Conservation (phyloP, 2,113 vertebrate species). For the Daboia siamensis region DNA sequence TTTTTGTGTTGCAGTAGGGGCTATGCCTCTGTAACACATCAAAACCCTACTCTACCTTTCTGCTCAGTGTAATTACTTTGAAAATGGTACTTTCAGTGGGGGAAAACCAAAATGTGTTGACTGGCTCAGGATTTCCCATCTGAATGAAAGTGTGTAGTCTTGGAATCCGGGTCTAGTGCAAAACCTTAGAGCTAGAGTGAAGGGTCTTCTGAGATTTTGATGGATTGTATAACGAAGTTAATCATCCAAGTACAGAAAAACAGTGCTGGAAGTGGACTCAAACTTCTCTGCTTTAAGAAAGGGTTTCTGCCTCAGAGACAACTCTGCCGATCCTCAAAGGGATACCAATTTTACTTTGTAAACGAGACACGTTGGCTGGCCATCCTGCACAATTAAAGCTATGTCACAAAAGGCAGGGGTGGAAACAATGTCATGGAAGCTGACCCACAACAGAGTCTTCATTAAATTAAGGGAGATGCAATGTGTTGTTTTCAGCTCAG, state of each 20-base stretch:
- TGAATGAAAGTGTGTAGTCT: background rate
- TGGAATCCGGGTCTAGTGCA: background rate
- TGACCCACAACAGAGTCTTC: background rate
- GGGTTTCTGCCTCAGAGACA: background rate
- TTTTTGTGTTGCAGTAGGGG: background rate
- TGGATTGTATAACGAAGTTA: conserved; percentile 40
- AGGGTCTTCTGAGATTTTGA: conserved; percentile 35
- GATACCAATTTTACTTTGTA: background rate
- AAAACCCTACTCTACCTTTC: conserved; percentile 12
- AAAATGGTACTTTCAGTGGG: conserved; percentile 3
- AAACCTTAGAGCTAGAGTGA: conserved; percentile 8
- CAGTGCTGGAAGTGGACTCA: background rate
- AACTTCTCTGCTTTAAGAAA: conserved; percentile 7
- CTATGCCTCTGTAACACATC: background rate
- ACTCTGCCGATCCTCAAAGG: conserved; percentile 7
- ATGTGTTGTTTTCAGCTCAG: background rate
- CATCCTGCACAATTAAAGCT: background rate
- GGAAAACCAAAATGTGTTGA: background rate
- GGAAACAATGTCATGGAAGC: background rate
- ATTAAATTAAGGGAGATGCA: background rate
- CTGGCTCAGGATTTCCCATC: background rate
- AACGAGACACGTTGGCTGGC: background rate
- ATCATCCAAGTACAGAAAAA: conserved; percentile 27
- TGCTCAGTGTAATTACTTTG: conserved; percentile 15
- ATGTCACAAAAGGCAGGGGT: background rate